phyloP scores from a whole-genome alignment of 2,113 vertebrate species.

The Rhabdornis inornatus region DNA sequence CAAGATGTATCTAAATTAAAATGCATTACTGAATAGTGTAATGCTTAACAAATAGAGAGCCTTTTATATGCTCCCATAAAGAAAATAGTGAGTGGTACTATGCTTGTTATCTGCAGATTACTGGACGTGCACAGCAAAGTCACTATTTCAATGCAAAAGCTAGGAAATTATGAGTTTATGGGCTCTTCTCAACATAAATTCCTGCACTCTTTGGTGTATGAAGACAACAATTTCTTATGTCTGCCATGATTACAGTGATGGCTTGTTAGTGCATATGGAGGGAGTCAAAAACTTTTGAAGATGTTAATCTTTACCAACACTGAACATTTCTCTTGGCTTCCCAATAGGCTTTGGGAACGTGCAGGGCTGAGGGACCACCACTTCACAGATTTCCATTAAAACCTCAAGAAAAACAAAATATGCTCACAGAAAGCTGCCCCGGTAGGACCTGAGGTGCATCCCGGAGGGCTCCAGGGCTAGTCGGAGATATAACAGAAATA shows the following conservation, averaged over 20 bases:
- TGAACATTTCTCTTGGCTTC: neutral
- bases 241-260: neutral
- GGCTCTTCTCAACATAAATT: neutral
- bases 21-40: neutral
- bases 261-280: neutral
- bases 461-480: slow-evolving; percentile 91
- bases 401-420: neutral
- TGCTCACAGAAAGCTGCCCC: slow-evolving; percentile 94
- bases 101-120: neutral
- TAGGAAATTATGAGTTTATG: neutral
- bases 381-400: neutral
- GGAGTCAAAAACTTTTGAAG: neutral
- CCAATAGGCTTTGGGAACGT: neutral
- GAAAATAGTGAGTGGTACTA: neutral
- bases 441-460: slow-evolving; percentile 92
- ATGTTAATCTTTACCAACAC: neutral
- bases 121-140: neutral
- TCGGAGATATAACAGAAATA: slow-evolving; percentile 98
- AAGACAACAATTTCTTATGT: neutral
- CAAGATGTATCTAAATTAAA: neutral
- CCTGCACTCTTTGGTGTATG: neutral
- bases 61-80: neutral
- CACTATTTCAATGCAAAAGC: neutral
- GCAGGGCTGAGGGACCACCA: neutral
- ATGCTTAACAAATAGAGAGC: neutral